phyloP scores from a whole-genome alignment of 1,140 invertebrate genomes.

The Drosophila gunungcola region DNA sequence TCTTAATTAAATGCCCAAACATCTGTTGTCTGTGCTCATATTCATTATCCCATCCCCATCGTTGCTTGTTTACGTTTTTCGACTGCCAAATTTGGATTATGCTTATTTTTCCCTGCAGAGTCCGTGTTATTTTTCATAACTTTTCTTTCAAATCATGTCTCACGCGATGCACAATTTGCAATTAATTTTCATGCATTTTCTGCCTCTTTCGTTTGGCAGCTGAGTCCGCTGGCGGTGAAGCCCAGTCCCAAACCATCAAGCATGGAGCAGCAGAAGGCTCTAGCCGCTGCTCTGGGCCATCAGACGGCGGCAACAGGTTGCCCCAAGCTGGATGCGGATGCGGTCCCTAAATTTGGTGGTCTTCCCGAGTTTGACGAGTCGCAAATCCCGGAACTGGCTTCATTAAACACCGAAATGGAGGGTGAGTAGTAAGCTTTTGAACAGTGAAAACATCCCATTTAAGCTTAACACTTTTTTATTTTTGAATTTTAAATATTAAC shows the following conservation, averaged over 20 bases:
- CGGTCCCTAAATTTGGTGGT: constrained; percentile 41
- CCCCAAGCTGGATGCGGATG: constrained; percentile 13
- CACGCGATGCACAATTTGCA: constrained; percentile 63
- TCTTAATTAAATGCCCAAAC: constrained; percentile 21
- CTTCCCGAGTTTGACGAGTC: constrained; percentile 66
- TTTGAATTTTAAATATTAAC: neutral
- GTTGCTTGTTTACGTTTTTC: constrained; percentile 53
- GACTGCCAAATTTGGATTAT: constrained; percentile 59
- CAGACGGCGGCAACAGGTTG: constrained; percentile 18
- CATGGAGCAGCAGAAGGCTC: constrained; percentile 62
- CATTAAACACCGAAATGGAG: constrained; percentile 50
- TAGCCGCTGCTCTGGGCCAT: constrained; percentile 38
- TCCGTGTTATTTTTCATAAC: constrained; percentile 40
- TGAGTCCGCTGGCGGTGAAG: constrained; percentile 69
- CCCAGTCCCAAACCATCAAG: constrained; percentile 35
- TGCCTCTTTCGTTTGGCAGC: constrained; percentile 35
- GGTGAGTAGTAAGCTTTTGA: constrained; percentile 16
- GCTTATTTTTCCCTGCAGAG: constrained; percentile 21
- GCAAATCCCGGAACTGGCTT: constrained; percentile 58
- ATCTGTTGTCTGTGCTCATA: constrained; percentile 26
- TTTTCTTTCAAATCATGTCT: constrained; percentile 32
- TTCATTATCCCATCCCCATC: constrained; percentile 8
- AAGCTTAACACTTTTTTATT: neutral
- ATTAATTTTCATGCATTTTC: constrained; percentile 44
- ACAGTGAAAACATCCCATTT: too few relatives aligned